Base-by-base conservation (phyloP, 1,140 invertebrate genomes). In the Arion vulgaris region DNA sequence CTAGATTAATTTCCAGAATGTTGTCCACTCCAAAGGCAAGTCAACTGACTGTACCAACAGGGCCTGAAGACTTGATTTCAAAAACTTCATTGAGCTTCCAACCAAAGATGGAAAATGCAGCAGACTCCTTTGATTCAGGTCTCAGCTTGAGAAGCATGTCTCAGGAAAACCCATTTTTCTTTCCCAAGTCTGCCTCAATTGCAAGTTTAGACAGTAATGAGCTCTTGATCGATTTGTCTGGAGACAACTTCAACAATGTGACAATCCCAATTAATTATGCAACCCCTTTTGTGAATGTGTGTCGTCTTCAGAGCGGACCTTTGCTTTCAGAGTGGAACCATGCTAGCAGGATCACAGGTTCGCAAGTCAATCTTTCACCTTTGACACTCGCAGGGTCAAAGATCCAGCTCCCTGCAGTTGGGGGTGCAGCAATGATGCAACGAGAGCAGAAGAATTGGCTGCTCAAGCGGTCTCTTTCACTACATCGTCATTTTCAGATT, bases 341-440 rank as follows among this genome's bases (percentile, higher is more conserved):
- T 66, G 28, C 77, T 45, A 77, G 62, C 36, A 57, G 66, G n/a
- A n/a, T 62, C 26, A 69, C 66, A n/a, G 73, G 80, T 26, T 45
- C 17, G 5, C 75, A 49, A 34, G 71, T 53, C 23, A 45, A 77
- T 32, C 84, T 85, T 0, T 41, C 76, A 49, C 66, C 77, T n/a
- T 26, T 85, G 26, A 69, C 80, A 0, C 45, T 85, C 0, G 38
- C 79, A 15, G 84, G 79, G 23, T 85, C 80, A 2, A 80, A 80
- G 38, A 83, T 85, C n/a, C 71, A 66, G 7, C 79, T 85, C 7
- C 84, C 84, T 9, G 84, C 82, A 28, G 57, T 85, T 36, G 71
- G 80, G 7, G 69, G 51, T n/a, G 34, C 45, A 39, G 34, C 23
- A 19, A n/a, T 57, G 80, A 34, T 57, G 19, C 69, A 73, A 15